Evolutionary conservation across 2,888 invertebrate genomes (phyloP), one percentile per base, ranked within the genome.

Genomic region (Timema cristinae): DNA sequence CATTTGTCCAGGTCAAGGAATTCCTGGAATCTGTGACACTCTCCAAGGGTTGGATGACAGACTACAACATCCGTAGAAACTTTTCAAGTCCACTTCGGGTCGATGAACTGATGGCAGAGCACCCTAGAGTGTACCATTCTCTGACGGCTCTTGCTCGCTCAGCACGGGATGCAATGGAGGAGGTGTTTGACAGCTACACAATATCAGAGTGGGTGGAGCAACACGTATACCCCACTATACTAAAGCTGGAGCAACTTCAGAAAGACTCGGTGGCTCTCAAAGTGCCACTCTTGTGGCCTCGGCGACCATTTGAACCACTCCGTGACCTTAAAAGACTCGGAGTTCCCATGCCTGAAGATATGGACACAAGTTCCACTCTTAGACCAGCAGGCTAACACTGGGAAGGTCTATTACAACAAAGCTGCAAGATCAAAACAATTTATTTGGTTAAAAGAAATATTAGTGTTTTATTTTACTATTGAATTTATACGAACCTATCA

Each of bases 171-270:
- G 81, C 87, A 0, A 82, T 90, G 79, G 80, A 80, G 47, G 88
- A 87, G 69, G 83, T 87, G 52, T 89, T 86, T 78, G 89, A 90
- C 80, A 83, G 85, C 72, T 85, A 84, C 77, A 87, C 87, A 0
- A 83, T 89, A 69, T 82, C 84, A 0, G 90, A 90, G 78, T 90
- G 90, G 86, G 84, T 90, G 51, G 90, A 90, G 77, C 89, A 89
- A 78, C 84, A 86, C 76, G 85, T 90, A 67, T 88, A 87, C 80
- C 89, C 90, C 75, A 74, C 81, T 72, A 78, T 81, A 49, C 76
- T 82, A 49, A 79, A 83, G 73, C 79, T 90, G 71, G 87, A 88
- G 73, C 83, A 83, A 72, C 83, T 90, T 74, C 83, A 87, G 75
- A 84, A 83, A 63, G 83, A 85, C 75, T 86, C 87, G 15, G 80